Evolutionary conservation across 2,113 vertebrate species (phyloP).

Genomic region (Nyctibius bracteatus): DNA sequence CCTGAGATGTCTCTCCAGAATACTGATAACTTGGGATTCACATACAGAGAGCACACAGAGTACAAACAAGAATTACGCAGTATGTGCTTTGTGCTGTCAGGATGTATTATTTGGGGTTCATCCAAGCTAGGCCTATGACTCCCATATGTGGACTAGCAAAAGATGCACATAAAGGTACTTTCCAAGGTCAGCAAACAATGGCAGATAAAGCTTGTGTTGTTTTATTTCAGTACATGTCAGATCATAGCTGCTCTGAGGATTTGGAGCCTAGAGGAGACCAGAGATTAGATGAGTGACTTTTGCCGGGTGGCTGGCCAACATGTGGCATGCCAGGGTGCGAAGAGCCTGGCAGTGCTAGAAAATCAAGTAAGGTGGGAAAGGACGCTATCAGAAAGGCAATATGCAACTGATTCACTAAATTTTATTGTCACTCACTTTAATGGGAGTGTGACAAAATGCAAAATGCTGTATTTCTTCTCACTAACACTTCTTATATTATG

Average conservation of each 20-base stretch:
- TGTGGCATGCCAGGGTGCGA: background rate
- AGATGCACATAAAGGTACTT: background rate
- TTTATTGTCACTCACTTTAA: background rate
- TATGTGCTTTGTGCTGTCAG: background rate
- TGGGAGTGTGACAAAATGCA: background rate
- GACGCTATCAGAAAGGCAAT: background rate
- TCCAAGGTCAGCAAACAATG: background rate
- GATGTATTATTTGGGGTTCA: background rate
- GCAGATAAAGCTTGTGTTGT: background rate
- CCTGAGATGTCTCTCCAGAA: background rate
- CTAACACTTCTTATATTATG: background rate
- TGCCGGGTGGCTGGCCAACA: background rate
- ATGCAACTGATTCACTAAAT: background rate
- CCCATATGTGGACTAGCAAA: background rate
- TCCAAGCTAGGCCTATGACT: background rate
- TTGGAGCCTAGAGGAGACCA: background rate
- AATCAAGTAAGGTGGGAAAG: background rate
- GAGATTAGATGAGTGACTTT: background rate
- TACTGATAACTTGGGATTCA: background rate
- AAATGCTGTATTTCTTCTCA: background rate
- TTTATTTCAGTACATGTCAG: background rate
- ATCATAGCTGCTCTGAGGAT: background rate
- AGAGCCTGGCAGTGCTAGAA: background rate
- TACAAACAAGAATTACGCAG: background rate
- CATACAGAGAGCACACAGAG: background rate